phyloP scores from a whole-genome alignment of 2,888 invertebrate genomes.

The Amphipyra berbera region DNA sequence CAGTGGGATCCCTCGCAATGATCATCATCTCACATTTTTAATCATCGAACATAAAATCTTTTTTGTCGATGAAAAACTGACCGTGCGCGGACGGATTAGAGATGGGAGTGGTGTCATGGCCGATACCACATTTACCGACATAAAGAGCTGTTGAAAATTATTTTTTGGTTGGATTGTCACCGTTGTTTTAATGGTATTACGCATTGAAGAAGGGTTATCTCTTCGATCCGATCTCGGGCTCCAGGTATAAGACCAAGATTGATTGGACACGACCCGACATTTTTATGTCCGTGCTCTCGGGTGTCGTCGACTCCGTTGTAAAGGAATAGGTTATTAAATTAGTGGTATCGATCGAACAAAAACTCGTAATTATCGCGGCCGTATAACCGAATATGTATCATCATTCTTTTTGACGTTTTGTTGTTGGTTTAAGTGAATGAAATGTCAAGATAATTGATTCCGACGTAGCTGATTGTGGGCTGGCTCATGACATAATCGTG shows the following conservation, averaged over 20 bases:
- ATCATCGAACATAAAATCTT: conserved; percentile 82
- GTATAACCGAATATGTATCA: conserved; percentile 63
- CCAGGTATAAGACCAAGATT: conserved; percentile 86
- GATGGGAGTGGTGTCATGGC: conserved; percentile 58
- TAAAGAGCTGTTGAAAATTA: conserved; percentile 87
- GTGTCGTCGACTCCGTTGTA: conserved; percentile 84
- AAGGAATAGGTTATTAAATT: conserved; percentile 86
- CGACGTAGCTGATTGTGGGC: conserved; percentile 38
- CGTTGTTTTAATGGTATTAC: conserved; percentile 90
- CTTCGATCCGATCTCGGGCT: conserved; percentile 81
- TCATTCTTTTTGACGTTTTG: conserved; percentile 67
- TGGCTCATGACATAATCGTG: conserved; percentile 33
- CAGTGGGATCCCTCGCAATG: conserved; percentile 89
- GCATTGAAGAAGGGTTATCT: conserved; percentile 89
- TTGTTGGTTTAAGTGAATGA: conserved; percentile 66
- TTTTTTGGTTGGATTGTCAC: conserved; percentile 89
- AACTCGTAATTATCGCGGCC: conserved; percentile 74
- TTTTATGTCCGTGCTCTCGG: conserved; percentile 84
- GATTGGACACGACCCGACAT: conserved; percentile 86
- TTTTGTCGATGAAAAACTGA: conserved; percentile 70
- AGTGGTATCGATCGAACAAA: conserved; percentile 79
- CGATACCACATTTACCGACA: conserved; percentile 65
- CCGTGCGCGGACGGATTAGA: conserved; percentile 68
- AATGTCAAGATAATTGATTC: conserved; percentile 62
- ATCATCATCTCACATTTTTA: conserved; percentile 89